These are phyloP conservation scores for Pammene aurita DNA, from an alignment of 2,888 invertebrate species.

Conservation along the genomic window DNA sequence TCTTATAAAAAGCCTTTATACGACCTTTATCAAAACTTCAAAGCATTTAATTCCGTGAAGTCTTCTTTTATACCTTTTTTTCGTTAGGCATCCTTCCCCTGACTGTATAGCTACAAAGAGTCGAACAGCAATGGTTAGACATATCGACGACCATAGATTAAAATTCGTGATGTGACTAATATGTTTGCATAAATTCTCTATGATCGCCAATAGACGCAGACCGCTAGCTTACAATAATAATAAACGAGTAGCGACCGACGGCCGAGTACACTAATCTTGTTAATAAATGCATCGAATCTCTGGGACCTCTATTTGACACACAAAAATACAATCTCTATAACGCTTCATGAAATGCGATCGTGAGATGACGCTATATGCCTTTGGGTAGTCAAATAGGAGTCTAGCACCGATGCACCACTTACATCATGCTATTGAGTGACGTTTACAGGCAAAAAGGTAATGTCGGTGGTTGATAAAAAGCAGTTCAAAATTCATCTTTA, in stretches of 20 bases:
- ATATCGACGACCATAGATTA: conserved; percentile 2
- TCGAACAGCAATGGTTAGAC: background rate
- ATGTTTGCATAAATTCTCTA: conserved; percentile 4
- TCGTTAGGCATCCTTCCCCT: background rate
- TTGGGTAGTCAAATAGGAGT: conserved; percentile 9
- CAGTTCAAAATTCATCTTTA: too few species aligned
- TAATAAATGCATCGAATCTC: conserved; percentile 75
- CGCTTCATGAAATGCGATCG: background rate
- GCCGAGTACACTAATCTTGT: conserved; percentile 50
- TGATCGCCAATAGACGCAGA: conserved; percentile 2
- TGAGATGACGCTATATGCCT: background rate
- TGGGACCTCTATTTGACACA: conserved; percentile 26
- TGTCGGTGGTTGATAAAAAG: background rate
- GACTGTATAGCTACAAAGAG: background rate
- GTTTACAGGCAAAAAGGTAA: background rate
- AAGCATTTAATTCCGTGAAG: too few species aligned
- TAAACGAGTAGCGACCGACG: conserved; percentile 31
- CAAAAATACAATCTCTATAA: background rate
- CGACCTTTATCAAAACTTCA: too few species aligned
- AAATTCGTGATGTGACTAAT: conserved; percentile 32
- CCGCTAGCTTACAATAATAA: conserved; percentile 23
- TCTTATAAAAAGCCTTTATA: background rate
- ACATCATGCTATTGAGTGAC: background rate
- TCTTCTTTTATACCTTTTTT: too few species aligned
- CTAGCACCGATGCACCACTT: conserved; percentile 22